phyloP scores from a whole-genome alignment of 1,140 invertebrate species.

The Sinella curviseta region DNA sequence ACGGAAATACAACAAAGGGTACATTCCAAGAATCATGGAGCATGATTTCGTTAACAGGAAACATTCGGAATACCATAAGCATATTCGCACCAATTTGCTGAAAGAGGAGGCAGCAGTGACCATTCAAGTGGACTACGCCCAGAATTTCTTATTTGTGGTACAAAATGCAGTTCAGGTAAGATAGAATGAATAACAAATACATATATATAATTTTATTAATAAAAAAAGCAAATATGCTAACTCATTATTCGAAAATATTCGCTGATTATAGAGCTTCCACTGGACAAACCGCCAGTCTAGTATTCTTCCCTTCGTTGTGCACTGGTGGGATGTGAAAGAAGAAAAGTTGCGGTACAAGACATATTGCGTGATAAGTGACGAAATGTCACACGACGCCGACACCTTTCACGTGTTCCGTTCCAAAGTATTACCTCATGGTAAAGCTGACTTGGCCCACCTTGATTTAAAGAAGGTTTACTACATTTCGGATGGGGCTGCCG shows the following conservation, averaged over 20 bases:
- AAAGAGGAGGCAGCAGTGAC: neutral
- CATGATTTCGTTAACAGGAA: neutral
- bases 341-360: neutral
- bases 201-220: neutral
- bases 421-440: no score
- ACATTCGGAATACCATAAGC: neutral
- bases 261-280: conserved; percentile 22
- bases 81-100: neutral
- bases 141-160: conserved; percentile 46
- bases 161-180: conserved; percentile 45
- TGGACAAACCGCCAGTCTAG: conserved; percentile 48
- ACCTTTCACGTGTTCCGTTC: no score
- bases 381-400: conserved; percentile 12
- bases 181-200: no score
- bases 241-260: no score
- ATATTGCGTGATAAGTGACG: conserved; percentile 26
- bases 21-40: neutral
- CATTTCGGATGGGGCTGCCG: conserved; percentile 45
- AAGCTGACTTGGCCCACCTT: neutral
- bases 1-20: neutral
- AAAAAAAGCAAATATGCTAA: neutral
- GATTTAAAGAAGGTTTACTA: conserved; percentile 18
- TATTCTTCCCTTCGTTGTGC: conserved; percentile 46
- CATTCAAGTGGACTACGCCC: conserved; percentile 40
- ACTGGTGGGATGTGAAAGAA: conserved; percentile 14